Evolutionary conservation across 1,140 invertebrate genomes (phyloP).

Genomic region (Drosophila nebulosa): DNA sequence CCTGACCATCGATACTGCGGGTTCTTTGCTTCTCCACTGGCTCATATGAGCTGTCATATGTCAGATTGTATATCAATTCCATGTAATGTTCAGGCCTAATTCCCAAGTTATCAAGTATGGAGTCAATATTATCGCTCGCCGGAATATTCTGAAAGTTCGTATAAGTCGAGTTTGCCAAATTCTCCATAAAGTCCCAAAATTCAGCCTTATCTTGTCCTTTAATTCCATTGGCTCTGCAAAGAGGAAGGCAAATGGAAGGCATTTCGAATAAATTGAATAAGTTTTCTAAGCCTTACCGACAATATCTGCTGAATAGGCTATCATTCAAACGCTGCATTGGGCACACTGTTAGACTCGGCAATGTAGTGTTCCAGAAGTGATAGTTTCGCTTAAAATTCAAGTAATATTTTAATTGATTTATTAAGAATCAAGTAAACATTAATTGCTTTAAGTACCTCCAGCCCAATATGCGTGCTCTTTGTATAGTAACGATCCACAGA

Average conservation of each 20-base stretch:
- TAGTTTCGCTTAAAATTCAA: conserved; percentile 82
- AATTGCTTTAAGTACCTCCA: conserved; percentile 80
- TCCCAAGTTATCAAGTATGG: conserved; percentile 31
- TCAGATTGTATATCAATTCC: conserved; percentile 73
- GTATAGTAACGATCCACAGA: conserved; percentile 63
- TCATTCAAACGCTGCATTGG: conserved; percentile 81
- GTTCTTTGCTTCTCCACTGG: conserved; percentile 35
- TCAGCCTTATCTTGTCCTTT: conserved; percentile 31
- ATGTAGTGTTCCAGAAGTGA: conserved; percentile 86
- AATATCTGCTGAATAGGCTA: conserved; percentile 78
- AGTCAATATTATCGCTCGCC: conserved; percentile 39
- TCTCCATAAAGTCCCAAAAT: conserved; percentile 65
- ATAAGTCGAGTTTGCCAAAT: conserved; percentile 75
- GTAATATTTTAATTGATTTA: too few relatives aligned
- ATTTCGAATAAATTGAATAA: too few relatives aligned
- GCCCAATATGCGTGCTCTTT: conserved; percentile 84
- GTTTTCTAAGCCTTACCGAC: conserved; percentile 60
- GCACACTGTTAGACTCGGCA: conserved; percentile 84
- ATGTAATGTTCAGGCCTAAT: conserved; percentile 66
- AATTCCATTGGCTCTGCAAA: conserved; percentile 25
- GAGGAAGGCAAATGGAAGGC: too few relatives aligned
- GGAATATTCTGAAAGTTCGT: conserved; percentile 72
- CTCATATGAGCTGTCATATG: conserved; percentile 49
- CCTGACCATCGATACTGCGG: conserved; percentile 47
- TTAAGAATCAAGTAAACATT: too few relatives aligned